Conservation (phyloP, 2,888 invertebrate genomes). For the Caenorhabditis sinica region DNA sequence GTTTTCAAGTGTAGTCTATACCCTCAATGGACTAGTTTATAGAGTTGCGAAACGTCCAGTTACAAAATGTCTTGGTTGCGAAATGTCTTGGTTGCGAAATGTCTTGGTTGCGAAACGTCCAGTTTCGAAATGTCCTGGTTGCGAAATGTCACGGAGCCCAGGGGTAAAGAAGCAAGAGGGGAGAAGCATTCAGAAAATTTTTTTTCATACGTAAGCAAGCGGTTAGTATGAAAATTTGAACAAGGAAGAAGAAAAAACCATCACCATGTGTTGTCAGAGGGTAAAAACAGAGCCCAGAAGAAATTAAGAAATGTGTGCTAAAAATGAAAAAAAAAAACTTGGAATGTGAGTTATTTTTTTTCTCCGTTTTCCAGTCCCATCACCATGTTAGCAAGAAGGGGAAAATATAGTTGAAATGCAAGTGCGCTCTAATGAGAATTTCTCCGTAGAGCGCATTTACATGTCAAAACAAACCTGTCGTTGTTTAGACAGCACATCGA, state of each 20-base stretch:
- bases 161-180: neutral
- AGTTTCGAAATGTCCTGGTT: no score
- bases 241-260: neutral
- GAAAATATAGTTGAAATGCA: neutral
- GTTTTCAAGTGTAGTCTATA: no score
- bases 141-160: no score
- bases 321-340: neutral
- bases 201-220: slow-evolving; percentile 6
- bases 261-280: slow-evolving; percentile 34
- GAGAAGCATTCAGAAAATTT: neutral
- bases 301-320: neutral
- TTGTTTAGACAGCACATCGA: slow-evolving; percentile 74
- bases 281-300: slow-evolving; percentile 40
- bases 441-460: slow-evolving; percentile 1
- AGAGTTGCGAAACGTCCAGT: no score
- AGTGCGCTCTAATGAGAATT: neutral
- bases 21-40: no score
- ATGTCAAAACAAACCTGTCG: slow-evolving; percentile 70
- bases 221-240: slow-evolving; percentile 19
- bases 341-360: neutral
- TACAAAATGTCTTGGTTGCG: no score
- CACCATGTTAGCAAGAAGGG: neutral
- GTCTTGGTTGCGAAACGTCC: no score
- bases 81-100: no score
- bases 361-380: no score